Base-by-base conservation (phyloP, 2,113 vertebrate genomes). In the Zeus faber region DNA sequence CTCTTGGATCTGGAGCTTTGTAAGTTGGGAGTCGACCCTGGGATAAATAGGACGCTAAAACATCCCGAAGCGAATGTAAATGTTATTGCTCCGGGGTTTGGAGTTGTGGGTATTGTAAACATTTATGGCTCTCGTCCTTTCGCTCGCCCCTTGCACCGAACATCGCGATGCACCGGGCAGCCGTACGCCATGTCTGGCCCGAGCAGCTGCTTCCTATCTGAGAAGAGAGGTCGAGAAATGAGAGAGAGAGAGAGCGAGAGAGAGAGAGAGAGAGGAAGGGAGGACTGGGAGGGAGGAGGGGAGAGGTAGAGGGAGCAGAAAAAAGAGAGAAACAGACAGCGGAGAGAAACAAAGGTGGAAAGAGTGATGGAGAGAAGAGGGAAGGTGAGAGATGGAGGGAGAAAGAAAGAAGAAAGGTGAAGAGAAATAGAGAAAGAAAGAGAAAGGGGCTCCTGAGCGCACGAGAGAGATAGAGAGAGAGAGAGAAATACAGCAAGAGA, bases 171-270 rank as follows among this genome's bases (percentile, higher is more conserved):
- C 22, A 25, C 9, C 18, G 41, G 22, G 6, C 24, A 27, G 46
- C 20, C 27, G 6, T 48, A 45, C 40, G 25, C 33, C 51, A 21
- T 26, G 40, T 39, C 17, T 0, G 45, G 53, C 50, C 53, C 29
- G 10, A 24, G 23, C 76, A 64, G 74, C 80, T 83, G 67, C 52
- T 58, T 49, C 43, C 45, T 47, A 37, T 74, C 63, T 59, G 43
- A 13, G 37, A 73, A 56, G 33, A n/a, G n/a, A n/a, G n/a, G n/a
- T n/a, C n/a, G n/a, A n/a, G n/a, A n/a, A n/a, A n/a, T n/a, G 23
- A 26, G 11, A 27, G 4, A 46, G 21, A 10, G 2, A 48, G n/a
- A 1, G 1, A 7, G 10, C 40, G 9, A 16, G 16, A 43, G 9
- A 43, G n/a, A 43, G 40, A 43, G 14, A 37, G 35, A 16, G 6